Conservation (phyloP, 2,797 vertebrate genomes). For the Clangula hyemalis region DNA sequence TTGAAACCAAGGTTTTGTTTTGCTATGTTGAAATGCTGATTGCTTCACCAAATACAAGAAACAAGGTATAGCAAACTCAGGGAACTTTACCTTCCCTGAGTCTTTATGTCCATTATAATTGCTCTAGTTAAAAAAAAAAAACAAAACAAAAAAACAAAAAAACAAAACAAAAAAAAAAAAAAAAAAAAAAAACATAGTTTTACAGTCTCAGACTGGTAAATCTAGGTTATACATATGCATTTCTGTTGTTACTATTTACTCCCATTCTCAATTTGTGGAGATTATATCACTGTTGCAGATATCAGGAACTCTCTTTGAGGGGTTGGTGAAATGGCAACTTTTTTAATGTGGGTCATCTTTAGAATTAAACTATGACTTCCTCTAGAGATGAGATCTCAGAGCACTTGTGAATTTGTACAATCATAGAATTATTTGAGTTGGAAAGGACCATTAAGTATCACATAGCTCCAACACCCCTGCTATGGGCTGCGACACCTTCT, state of each 20-base stretch:
- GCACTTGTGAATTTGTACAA: not conserved
- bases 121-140: not conserved
- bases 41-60: not conserved
- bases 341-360: not conserved
- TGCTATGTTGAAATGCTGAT: not conserved
- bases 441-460: too few species aligned
- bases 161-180: not conserved
- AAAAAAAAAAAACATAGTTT: not conserved
- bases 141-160: not conserved
- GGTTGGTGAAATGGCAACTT: not conserved
- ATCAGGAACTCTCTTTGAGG: not conserved
- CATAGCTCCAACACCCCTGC: too few species aligned
- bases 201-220: not conserved
- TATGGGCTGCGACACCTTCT: too few species aligned
- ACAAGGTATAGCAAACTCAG: not conserved
- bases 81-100: not conserved
- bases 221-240: not conserved
- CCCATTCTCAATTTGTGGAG: not conserved
- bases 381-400: not conserved
- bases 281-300: not conserved
- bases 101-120: not conserved
- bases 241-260: not conserved
- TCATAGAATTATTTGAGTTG: too few species aligned
- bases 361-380: not conserved
- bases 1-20: not conserved